phyloP scores from a whole-genome alignment of 2,797 vertebrate species.

The Gadopsis bispinosus region DNA sequence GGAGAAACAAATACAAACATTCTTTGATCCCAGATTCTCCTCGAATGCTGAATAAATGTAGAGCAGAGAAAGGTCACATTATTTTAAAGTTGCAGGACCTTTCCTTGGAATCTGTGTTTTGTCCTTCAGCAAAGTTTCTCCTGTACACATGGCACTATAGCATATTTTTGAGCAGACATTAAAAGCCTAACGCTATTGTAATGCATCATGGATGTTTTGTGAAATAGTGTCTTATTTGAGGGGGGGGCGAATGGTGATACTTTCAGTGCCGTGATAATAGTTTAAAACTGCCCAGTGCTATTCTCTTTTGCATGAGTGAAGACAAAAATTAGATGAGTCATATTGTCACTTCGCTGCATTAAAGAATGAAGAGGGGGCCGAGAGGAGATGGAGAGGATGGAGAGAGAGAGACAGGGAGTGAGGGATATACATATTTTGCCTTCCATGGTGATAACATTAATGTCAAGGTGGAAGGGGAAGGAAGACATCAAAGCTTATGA shows the following conservation, averaged over 20 bases:
- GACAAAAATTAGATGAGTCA: conserved; percentile 65
- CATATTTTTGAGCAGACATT: neutral
- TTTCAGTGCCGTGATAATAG: conserved; percentile 17
- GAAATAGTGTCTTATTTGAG: neutral
- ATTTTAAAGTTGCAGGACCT: neutral
- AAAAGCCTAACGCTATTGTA: neutral
- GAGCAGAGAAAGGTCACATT: conserved; percentile 3
- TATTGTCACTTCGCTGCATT: conserved; percentile 64
- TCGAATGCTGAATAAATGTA: conserved; percentile 38
- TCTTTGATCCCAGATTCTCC: conserved; percentile 3
- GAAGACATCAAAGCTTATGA: conserved; percentile 80
- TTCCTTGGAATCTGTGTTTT: neutral
- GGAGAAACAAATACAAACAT: conserved; percentile 23
- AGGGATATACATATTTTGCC: conserved; percentile 71
- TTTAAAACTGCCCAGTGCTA: conserved; percentile 14
- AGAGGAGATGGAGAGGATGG: conserved; percentile 29
- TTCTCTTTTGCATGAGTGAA: conserved; percentile 34
- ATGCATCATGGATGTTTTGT: conserved; percentile 1
- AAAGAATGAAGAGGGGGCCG: conserved; percentile 51
- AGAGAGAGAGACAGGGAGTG: conserved; percentile 38
- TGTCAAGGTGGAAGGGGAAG: conserved; percentile 79
- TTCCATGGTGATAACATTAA: conserved; percentile 78
- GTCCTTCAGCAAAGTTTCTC: neutral
- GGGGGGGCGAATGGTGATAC: neutral
- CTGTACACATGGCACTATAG: neutral